These are phyloP conservation scores for Trachymyrmex cornetzi DNA, from an alignment of 1,140 invertebrate species.

Conservation along the genomic window DNA sequence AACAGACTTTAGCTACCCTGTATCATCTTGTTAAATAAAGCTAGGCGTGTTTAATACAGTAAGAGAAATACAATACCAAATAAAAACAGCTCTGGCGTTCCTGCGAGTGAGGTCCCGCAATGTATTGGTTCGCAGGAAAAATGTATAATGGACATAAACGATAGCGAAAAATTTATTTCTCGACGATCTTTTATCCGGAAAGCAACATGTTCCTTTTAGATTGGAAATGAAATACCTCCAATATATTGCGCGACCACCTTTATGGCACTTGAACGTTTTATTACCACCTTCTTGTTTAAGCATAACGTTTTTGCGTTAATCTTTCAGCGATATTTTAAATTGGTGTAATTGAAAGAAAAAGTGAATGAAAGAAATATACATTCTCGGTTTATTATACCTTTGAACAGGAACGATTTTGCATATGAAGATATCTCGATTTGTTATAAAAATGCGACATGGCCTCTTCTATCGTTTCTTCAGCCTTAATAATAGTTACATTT, in stretches of 20 bases:
- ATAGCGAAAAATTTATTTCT: background rate
- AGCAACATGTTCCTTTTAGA: background rate
- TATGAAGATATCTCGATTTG: conserved; percentile 44
- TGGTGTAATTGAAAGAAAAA: background rate
- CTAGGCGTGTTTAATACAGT: conserved; percentile 86
- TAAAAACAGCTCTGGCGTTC: conserved; percentile 36
- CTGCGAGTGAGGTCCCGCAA: conserved; percentile 68
- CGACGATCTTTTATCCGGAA: background rate
- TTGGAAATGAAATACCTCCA: conserved; percentile 40
- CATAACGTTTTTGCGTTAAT: background rate
- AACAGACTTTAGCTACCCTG: conserved; percentile 83
- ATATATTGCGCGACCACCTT: conserved; percentile 72
- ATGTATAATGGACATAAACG: background rate
- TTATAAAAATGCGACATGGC: conserved; percentile 35
- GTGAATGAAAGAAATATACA: background rate
- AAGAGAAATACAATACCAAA: conserved; percentile 63
- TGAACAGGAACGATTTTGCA: background rate
- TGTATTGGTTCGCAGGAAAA: conserved; percentile 30
- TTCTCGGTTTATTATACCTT: background rate
- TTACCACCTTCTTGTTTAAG: conserved; percentile 70
- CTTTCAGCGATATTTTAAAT: background rate
- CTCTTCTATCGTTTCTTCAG: background rate
- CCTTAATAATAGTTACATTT: background rate
- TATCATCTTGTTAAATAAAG: conserved; percentile 86
- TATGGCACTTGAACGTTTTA: conserved; percentile 66